Evolutionary conservation across 1,140 invertebrate genomes (phyloP), one percentile per base, ranked within the genome.

Genomic region (Augochlora pura): DNA sequence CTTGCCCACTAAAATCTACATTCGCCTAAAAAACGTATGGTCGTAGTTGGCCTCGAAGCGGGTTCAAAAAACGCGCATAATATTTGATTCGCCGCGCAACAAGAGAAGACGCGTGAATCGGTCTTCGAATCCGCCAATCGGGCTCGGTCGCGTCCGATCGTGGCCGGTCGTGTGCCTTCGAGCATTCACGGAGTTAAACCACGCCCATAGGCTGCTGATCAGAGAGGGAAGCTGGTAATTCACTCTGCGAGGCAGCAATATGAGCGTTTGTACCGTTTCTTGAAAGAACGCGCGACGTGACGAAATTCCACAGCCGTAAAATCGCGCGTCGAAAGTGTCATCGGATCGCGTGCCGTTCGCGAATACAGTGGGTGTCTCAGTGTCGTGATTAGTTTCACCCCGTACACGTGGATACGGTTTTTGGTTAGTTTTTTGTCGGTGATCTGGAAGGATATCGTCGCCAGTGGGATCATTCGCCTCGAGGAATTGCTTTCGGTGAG

Each of bases 221-320:
- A 72, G 86, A 81, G 84, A 84, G 83, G 84, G 86, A 80, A 84
- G 87, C 82, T 88, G 84, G 81, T 82, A 88, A 86, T 86, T 86
- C 83, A 81, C 84, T 86, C 42, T 59, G 79, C 65, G 66, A 76
- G 77, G 79, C 65, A 88, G 86, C 84, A 84, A 86, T 76, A 82
- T 86, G 86, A 86, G 75, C 77, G 86, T 77, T 81, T 79, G 76
- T 80, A 84, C 78, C 76, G 86, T 86, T 84, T 86, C 77, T 65
- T 85, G 82, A 86, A 84, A 69, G 63, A 82, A 86, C 76, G 74
- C 77, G 84, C 84, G 84, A 86, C 85, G 86, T 84, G 83, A 85
- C 80, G 74, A 85, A 81, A 85, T 88, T 85, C 73, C 77, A 84
- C 52, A 39, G 76, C 63, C 62, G 72, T 83, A 80, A 81, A 83